Conservation (phyloP, 2,113 vertebrate species). For the Macheiramphus alcinus region DNA sequence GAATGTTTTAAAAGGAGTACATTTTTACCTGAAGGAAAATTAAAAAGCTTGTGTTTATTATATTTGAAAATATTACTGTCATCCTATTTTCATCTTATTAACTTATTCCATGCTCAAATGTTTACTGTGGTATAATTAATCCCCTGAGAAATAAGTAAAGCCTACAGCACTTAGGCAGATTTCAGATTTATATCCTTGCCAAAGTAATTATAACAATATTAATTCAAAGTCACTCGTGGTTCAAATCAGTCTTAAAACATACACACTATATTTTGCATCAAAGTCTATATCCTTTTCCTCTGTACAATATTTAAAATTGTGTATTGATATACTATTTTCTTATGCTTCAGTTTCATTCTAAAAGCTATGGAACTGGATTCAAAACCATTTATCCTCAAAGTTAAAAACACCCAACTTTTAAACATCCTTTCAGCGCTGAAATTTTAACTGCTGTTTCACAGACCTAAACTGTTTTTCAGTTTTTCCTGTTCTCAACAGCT, state of each 20-base stretch:
- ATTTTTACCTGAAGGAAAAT: not conserved
- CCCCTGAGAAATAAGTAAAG: not conserved
- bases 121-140: not conserved
- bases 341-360: not conserved
- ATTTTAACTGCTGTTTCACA: not conserved
- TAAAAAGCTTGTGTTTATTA: not conserved
- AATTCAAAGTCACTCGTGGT: not conserved
- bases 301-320: not conserved
- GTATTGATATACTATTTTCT: not conserved
- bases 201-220: not conserved
- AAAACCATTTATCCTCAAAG: not conserved
- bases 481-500: not conserved
- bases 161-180: not conserved
- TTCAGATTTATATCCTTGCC: not conserved
- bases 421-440: not conserved
- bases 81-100: not conserved
- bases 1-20: not conserved
- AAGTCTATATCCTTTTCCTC: not conserved
- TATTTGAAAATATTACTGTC: not conserved
- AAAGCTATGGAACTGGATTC: not conserved
- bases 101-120: not conserved
- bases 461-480: not conserved
- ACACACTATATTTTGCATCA: not conserved
- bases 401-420: not conserved
- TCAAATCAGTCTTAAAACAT: not conserved